phyloP scores from a whole-genome alignment of 1,140 invertebrate genomes.

The Venturia canescens region DNA sequence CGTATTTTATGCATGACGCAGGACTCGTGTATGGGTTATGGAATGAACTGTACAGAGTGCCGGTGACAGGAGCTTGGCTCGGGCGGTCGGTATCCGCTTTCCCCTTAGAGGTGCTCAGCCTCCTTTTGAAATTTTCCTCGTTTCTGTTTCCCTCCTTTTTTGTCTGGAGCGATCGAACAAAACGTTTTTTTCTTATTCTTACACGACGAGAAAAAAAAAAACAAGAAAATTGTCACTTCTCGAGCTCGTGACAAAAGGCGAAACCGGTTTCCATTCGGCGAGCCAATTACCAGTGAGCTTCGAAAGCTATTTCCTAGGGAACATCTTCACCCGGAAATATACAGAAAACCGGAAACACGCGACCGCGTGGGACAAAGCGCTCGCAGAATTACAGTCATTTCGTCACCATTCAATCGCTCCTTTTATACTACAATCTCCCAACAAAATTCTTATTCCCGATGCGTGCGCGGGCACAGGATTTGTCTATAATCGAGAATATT shows the following conservation, averaged over 20 bases:
- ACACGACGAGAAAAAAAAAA: neutral
- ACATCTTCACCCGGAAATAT: constrained; percentile 1
- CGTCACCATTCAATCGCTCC: neutral
- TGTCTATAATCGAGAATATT: neutral
- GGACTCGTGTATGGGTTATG: no score
- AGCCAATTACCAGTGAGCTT: neutral
- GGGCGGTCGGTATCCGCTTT: constrained; percentile 59
- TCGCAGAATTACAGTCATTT: neutral
- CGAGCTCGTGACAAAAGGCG: neutral
- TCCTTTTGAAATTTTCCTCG: neutral
- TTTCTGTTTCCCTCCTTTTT: neutral
- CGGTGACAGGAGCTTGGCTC: neutral
- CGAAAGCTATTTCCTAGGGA: neutral
- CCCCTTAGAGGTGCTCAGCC: constrained; percentile 62
- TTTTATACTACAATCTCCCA: neutral
- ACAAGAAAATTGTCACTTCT: neutral
- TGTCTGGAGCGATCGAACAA: neutral
- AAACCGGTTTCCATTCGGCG: neutral
- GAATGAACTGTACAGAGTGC: neutral
- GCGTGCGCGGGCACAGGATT: neutral
- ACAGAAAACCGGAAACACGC: neutral
- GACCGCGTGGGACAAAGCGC: neutral
- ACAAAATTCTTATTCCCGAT: neutral
- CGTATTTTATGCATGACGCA: no score
- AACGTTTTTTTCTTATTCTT: neutral